These are phyloP conservation scores for Hipposideros armiger DNA, from an alignment of 2,113 vertebrate species.

Conservation along the genomic window DNA sequence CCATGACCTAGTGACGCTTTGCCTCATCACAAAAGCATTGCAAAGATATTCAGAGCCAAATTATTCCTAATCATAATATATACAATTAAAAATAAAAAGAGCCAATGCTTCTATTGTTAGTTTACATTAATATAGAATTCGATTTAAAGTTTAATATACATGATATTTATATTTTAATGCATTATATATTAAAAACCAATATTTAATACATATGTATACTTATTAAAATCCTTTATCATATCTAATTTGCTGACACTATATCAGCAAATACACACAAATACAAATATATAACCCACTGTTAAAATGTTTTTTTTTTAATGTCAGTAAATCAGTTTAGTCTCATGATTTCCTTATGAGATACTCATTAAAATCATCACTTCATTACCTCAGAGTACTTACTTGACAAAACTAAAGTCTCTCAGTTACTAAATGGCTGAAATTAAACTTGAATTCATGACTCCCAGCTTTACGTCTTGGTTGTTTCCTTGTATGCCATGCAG, in stretches of 20 bases:
- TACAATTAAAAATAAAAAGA: not conserved
- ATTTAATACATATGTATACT: not conserved
- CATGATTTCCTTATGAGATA: not conserved
- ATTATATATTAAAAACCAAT: not conserved
- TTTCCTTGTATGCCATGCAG: not conserved
- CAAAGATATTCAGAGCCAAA: not conserved
- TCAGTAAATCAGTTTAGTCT: not conserved
- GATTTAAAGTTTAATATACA: slow-evolving; percentile 31
- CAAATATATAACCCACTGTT: not conserved
- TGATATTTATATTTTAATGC: not conserved
- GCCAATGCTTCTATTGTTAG: not conserved
- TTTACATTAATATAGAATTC: slow-evolving; percentile 11
- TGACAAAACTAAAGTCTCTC: not conserved
- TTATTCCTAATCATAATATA: not conserved
- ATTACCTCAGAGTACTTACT: not conserved
- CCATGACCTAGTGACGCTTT: not conserved
- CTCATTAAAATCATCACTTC: not conserved
- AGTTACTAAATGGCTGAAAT: not conserved
- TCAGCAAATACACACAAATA: not conserved
- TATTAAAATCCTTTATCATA: slow-evolving; percentile 36
- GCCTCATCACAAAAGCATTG: not conserved
- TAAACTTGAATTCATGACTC: not conserved
- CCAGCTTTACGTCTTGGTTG: not conserved
- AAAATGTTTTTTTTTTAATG: not conserved
- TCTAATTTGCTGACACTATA: not conserved